phyloP scores from a whole-genome alignment of 1,140 invertebrate species.

The Periplaneta americana region DNA sequence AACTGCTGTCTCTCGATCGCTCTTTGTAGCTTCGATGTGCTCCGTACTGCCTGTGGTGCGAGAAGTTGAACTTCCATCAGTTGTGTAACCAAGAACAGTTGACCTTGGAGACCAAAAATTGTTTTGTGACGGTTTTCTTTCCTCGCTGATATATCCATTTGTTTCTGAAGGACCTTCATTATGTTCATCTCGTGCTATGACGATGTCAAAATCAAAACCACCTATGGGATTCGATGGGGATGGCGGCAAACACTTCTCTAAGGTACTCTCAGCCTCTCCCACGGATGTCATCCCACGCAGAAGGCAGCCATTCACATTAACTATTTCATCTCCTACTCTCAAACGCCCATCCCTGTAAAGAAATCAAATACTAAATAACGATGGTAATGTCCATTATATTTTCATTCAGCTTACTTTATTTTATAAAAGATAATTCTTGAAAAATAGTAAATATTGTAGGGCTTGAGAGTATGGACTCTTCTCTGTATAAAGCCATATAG shows the following conservation, averaged over 20 bases:
- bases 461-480: no score
- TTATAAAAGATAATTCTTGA: no score
- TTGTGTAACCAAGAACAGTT: background rate
- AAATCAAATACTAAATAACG: background rate
- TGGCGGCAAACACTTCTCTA: conserved; percentile 34
- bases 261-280: conserved; percentile 51
- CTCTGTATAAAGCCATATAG: no score
- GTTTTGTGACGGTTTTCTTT: background rate
- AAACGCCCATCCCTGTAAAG: conserved; percentile 67
- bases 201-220: conserved; percentile 43
- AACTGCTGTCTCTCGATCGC: background rate
- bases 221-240: background rate
- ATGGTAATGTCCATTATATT: background rate
- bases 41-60: background rate
- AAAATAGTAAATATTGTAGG: no score
- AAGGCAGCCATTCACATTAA: conserved; percentile 78
- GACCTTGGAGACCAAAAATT: background rate
- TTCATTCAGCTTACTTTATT: background rate
- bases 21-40: background rate
- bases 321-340: conserved; percentile 75
- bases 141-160: background rate
- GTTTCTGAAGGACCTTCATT: background rate
- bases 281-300: conserved; percentile 67
- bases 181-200: conserved; percentile 39
- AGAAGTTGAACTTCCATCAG: background rate